These are phyloP conservation scores for Cheirogaleus major DNA, from an alignment of 2,797 vertebrate genomes.

Conservation along the genomic window DNA sequence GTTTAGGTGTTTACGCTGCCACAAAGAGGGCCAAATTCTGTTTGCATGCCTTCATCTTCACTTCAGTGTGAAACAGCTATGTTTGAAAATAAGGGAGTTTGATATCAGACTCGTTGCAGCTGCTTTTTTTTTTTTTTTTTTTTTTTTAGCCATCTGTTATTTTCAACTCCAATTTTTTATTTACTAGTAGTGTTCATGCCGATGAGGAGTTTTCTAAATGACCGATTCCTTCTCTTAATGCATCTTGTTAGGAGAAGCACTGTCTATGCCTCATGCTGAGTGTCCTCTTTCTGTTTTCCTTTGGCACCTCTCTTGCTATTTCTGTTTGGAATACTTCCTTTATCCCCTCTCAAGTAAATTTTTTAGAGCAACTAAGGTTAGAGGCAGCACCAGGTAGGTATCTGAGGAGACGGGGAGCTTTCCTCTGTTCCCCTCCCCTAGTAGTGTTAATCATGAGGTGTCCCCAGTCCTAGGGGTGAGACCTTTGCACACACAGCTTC, in stretches of 20 bases:
- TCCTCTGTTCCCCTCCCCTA: neutral
- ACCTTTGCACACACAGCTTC: neutral
- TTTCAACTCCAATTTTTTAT: conserved; percentile 43
- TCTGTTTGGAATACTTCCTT: neutral
- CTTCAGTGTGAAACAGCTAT: neutral
- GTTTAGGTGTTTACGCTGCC: neutral
- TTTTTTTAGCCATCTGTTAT: conserved; percentile 20
- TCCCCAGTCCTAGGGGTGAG: neutral
- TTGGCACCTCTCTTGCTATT: neutral
- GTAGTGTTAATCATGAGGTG: neutral
- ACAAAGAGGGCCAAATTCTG: neutral
- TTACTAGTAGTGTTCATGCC: conserved; percentile 5
- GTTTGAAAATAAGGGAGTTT: neutral
- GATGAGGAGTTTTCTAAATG: conserved; percentile 35
- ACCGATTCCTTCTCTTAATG: neutral
- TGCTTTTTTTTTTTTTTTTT: neutral
- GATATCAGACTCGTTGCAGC: neutral
- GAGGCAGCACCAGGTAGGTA: neutral
- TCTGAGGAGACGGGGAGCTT: neutral
- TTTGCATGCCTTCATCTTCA: neutral
- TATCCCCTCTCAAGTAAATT: neutral
- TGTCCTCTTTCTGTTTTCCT: neutral
- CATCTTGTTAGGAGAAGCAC: neutral
- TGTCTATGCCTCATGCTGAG: neutral
- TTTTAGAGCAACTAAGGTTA: neutral